Evolutionary conservation across 1,140 invertebrate species (phyloP), one percentile per base, ranked within the genome.

Genomic region (Platyura marginata): DNA sequence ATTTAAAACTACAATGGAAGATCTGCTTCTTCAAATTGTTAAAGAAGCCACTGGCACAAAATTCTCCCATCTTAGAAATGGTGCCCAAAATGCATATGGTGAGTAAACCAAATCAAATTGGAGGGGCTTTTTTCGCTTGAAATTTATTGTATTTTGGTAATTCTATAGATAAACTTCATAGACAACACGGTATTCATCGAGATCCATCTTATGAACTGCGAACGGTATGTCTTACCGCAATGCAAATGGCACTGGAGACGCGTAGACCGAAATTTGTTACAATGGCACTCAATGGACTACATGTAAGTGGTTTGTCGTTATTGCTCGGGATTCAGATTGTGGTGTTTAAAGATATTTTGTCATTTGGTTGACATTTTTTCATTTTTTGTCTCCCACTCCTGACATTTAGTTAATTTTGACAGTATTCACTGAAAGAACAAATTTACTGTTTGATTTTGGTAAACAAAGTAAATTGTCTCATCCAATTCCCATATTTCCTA

Each of bases 221-320:
- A 54, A 74, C 80, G 43, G 79, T 78, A 51, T 91, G 84, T 64
- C 75, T 92, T 50, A 66, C 77, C 46, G 78, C 83, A 8, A 66
- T 92, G 50, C 84, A 87, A 62, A 63, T 84, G 50, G 81, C 87
- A n/a, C 59, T 94, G 41, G 87, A 92, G 62, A 86, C 78, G 36
- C 86, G 83, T 61, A 72, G 78, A 48, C 82, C 77, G 52, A 86
- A 87, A 64, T 75, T 92, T 44, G 75, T 88, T 36, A 69, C 75
- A 20, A 75, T 80, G 59, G 82, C 83, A 23, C 64, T 92, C 15
- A 77, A 76, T 56, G 89, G 88, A 46, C 77, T 91, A 52, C 82
- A 88, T 64, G 85, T 89, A 66, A 67, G 74, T 69, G 46, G 41
- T 22, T 40, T 49, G 43, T 42, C 39, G 44, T 48, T 47, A 46